Conservation (phyloP, 2,797 vertebrate genomes). For the Lutjanus campechanus region DNA sequence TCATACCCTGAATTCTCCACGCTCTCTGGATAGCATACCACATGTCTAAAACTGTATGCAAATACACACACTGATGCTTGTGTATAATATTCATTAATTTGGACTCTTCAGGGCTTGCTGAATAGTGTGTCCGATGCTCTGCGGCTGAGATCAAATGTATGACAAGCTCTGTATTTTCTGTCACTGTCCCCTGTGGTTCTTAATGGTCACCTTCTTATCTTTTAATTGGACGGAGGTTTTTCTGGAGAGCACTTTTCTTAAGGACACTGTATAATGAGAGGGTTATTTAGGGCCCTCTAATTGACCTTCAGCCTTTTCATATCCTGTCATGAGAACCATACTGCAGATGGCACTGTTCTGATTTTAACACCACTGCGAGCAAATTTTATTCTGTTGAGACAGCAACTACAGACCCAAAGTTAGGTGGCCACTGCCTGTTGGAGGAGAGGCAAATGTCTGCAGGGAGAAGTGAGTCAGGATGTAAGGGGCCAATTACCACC, state of each 20-base stretch:
- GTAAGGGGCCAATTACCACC: slow-evolving; percentile 57
- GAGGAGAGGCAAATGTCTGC: slow-evolving; percentile 10
- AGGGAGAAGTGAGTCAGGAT: slow-evolving; percentile 30
- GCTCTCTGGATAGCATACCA: not conserved
- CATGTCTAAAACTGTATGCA: not conserved
- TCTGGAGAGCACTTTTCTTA: slow-evolving; percentile 73
- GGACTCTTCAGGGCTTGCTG: slow-evolving; percentile 3
- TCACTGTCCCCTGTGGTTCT: slow-evolving; percentile 63
- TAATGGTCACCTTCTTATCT: slow-evolving; percentile 80
- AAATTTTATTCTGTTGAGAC: slow-evolving; percentile 18
- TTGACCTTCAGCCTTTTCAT: slow-evolving; percentile 72
- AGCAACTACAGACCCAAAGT: slow-evolving; percentile 15
- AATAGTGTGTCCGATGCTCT: slow-evolving; percentile 30
- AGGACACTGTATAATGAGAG: slow-evolving; percentile 74
- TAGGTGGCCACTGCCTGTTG: slow-evolving; percentile 6
- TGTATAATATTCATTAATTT: slow-evolving; percentile 43
- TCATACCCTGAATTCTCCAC: not conserved
- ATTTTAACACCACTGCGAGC: slow-evolving; percentile 28
- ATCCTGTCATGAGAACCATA: slow-evolving; percentile 37
- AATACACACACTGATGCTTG: slow-evolving; percentile 10
- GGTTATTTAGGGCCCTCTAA: slow-evolving; percentile 64
- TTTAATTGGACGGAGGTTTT: slow-evolving; percentile 79
- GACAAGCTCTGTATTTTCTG: slow-evolving; percentile 59
- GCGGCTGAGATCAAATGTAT: slow-evolving; percentile 65
- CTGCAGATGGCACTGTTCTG: slow-evolving; percentile 32